Percentiles rank a stretch among this genome's conserved stretches.
These are phyloP conservation scores for Sceliomorpha sp. DNA, from an alignment of 2,888 invertebrate species.

Conservation along the genomic window DNA sequence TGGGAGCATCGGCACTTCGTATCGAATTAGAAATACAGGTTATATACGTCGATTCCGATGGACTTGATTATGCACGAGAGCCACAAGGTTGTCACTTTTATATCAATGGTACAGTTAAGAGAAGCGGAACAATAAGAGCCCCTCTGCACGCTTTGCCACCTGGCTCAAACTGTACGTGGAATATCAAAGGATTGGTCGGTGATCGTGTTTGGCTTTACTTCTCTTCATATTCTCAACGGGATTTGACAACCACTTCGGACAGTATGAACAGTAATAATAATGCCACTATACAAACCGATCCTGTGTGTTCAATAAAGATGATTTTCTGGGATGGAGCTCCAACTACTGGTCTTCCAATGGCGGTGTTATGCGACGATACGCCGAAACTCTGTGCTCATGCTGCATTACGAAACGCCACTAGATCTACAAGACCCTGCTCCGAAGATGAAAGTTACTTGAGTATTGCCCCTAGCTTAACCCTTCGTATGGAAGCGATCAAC, in stretches of 20 bases:
- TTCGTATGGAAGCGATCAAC: constrained; percentile 72
- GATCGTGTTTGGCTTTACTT: constrained; percentile 94
- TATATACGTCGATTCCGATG: constrained; percentile 92
- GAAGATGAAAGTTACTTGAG: constrained; percentile 90
- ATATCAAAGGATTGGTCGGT: constrained; percentile 88
- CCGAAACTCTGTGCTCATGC: constrained; percentile 92
- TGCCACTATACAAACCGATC: constrained; percentile 68
- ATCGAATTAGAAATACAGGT: constrained; percentile 94
- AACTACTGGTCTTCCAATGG: constrained; percentile 69
- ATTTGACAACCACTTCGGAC: constrained; percentile 81
- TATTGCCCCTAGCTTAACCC: constrained; percentile 74
- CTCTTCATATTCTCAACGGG: constrained; percentile 90
- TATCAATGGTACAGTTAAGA: constrained; percentile 82
- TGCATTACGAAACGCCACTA: constrained; percentile 86
- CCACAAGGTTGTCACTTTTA: constrained; percentile 77
- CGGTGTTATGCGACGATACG: constrained; percentile 82
- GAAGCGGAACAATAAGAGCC: constrained; percentile 88
- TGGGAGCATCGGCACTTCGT: constrained; percentile 86
- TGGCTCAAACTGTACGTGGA: constrained; percentile 92
- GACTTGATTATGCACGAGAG: constrained; percentile 88
- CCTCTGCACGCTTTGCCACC: constrained; percentile 92
- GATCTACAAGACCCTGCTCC: constrained; percentile 89
- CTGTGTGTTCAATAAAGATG: constrained; percentile 69
- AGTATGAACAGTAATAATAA: constrained; percentile 30
- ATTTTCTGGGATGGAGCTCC: constrained; percentile 75